Conservation (phyloP, 2,888 invertebrate genomes). For the Euproctis similis region DNA sequence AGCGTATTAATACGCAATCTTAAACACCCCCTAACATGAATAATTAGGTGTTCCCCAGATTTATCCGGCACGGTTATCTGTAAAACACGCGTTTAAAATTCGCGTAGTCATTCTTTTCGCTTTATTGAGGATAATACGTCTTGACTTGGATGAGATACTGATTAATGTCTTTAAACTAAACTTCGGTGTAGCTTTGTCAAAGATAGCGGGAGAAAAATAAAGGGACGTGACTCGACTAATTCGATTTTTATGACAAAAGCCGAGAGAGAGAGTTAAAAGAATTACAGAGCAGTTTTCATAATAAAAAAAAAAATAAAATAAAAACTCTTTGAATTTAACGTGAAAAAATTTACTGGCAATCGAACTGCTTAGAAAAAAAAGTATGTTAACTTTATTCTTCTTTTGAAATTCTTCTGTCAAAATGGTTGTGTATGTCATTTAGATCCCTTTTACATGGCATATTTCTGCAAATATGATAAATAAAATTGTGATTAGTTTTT, state of each 20-base stretch:
- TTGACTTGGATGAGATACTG: slow-evolving; percentile 64
- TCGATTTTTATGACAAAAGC: slow-evolving; percentile 50
- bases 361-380: slow-evolving; percentile 6
- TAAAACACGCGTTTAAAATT: slow-evolving; percentile 71
- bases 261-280: slow-evolving; percentile 21
- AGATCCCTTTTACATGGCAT: slow-evolving; percentile 28
- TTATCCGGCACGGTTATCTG: slow-evolving; percentile 61
- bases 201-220: slow-evolving; percentile 71
- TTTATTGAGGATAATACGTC: slow-evolving; percentile 74
- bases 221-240: slow-evolving; percentile 71
- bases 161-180: slow-evolving; percentile 66
- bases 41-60: slow-evolving; percentile 71
- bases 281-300: too few relatives aligned
- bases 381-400: slow-evolving; percentile 44
- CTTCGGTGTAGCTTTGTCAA: slow-evolving; percentile 64
- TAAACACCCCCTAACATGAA: slow-evolving; percentile 73
- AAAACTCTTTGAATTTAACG: too few relatives aligned
- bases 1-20: slow-evolving; percentile 64
- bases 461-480: slow-evolving; percentile 43
- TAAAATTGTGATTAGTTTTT: slow-evolving; percentile 36
- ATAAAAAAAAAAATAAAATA: too few relatives aligned
- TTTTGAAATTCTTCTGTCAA: slow-evolving; percentile 51
- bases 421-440: slow-evolving; percentile 30
- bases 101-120: slow-evolving; percentile 71
- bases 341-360: too few relatives aligned